phyloP scores from a whole-genome alignment of 2,888 invertebrate genomes.

The Tribolium freemani region DNA sequence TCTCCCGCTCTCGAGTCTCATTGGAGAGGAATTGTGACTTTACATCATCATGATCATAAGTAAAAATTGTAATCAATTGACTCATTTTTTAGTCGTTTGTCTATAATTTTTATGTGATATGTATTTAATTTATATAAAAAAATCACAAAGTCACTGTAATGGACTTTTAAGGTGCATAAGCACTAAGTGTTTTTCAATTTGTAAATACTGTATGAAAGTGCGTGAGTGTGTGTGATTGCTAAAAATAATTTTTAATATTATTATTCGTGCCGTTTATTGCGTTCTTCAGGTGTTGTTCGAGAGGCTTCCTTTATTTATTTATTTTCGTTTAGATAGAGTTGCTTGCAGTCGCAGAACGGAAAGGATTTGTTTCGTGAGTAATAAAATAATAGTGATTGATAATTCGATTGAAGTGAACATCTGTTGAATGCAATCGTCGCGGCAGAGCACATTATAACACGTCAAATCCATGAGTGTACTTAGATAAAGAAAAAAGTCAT shows the following conservation, averaged over 20 bases:
- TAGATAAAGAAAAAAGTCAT: slow-evolving; percentile 54
- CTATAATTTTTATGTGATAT: slow-evolving; percentile 47
- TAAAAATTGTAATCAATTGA: slow-evolving; percentile 41
- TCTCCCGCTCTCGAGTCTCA: slow-evolving; percentile 22
- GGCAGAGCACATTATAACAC: slow-evolving; percentile 50
- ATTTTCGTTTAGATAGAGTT: slow-evolving; percentile 16
- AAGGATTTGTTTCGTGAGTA: slow-evolving; percentile 21
- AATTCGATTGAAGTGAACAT: background rate
- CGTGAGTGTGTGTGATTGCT: slow-evolving; percentile 38
- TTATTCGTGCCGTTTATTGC: slow-evolving; percentile 31
- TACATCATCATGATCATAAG: slow-evolving; percentile 33
- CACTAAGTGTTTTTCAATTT: slow-evolving; percentile 53
- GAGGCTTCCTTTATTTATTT: slow-evolving; percentile 40
- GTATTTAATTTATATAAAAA: slow-evolving; percentile 41
- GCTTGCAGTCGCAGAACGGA: background rate
- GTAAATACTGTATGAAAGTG: slow-evolving; percentile 62
- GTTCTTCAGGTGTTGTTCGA: slow-evolving; percentile 34
- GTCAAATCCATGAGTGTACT: slow-evolving; percentile 63
- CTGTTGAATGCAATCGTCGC: slow-evolving; percentile 43
- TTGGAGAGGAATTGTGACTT: slow-evolving; percentile 33
- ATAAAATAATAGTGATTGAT: background rate
- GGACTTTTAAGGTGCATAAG: slow-evolving; percentile 40
- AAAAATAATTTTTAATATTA: slow-evolving; percentile 44
- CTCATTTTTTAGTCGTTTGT: slow-evolving; percentile 44
- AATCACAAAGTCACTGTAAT: slow-evolving; percentile 40